Percentiles rank a stretch among this genome's conserved stretches.
Conservation (phyloP, 64 coral and sea anemone species). For the Porites australiensis region DNA sequence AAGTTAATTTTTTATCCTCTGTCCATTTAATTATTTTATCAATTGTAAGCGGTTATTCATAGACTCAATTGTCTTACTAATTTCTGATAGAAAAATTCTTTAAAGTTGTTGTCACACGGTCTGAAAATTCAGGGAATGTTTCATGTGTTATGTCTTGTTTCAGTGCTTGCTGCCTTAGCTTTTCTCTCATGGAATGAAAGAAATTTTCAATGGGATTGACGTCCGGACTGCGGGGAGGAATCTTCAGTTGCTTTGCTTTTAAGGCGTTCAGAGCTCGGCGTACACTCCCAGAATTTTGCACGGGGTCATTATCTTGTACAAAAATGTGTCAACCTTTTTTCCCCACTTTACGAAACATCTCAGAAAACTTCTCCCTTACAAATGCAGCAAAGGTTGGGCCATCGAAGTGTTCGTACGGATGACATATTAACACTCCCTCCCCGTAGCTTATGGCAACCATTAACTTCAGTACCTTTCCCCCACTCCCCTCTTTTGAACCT, state of each 20-base stretch:
- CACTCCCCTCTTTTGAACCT: too few species aligned
- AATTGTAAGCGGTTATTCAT: background rate
- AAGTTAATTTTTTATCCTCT: too few species aligned
- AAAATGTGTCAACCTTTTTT: background rate
- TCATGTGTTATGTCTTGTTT: background rate
- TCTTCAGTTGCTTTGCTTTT: background rate
- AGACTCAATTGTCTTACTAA: background rate
- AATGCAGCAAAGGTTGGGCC: background rate
- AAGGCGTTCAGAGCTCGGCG: background rate
- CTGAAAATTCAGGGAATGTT: background rate
- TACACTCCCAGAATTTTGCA: background rate
- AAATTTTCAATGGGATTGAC: slow-evolving; percentile 24
- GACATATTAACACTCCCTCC: slow-evolving; percentile 18
- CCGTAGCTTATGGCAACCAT: slow-evolving; percentile 39
- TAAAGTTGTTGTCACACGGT: background rate
- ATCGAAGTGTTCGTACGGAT: slow-evolving; percentile 38
- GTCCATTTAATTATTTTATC: background rate
- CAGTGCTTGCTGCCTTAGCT: background rate
- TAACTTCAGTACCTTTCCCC: slow-evolving; percentile 12
- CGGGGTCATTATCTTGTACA: slow-evolving; percentile 1
- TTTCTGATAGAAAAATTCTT: background rate
- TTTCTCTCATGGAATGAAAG: slow-evolving; percentile 5
- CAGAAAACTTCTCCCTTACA: background rate
- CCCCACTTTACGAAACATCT: background rate
- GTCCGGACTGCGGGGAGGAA: background rate